Base-by-base conservation (phyloP, 2,113 vertebrate species). In the Marmota flaviventris region DNA sequence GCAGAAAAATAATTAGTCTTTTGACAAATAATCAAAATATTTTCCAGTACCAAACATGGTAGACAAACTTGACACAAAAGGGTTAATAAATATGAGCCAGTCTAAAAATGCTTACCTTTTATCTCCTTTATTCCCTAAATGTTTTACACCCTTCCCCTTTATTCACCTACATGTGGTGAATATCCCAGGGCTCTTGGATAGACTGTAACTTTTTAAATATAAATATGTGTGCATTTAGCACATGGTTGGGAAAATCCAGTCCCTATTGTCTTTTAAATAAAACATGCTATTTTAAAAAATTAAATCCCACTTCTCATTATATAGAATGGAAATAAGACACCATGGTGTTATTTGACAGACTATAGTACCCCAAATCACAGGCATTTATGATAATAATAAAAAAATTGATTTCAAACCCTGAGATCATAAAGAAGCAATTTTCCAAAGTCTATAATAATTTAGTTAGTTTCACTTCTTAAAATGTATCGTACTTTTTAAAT, bases 261-360 rank as follows among this genome's bases (percentile, higher is more conserved):
- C 6, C 22, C 32, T 86, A 61, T 84, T 81, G 45, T 9, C 13
- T 84, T 65, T 84, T 93, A 73, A 95, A 87, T 63, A 93, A 85
- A 94, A 65, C 17, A 61, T 51, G 6, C 3, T 90, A 32, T 27
- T 78, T 45, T 51, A 89, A 86, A 82, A 77, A 84, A 34, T 58
- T 37, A 34, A 65, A 58, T 81, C 14, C 83, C 10, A 39, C 3
- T 65, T 53, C 9, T 65, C 89, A 78, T 83, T 92, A 45, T 29
- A 39, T 6, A 58, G 11, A 93, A 53, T 73, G 51, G 9, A 96
- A 93, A 87, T 61, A 56, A 75, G 32, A 92, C 32, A 22, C 9
- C 20, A 4, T n/a, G 4, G 17, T 90, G 4, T 16, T 37, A 25
- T 13, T 17, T 84, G 58, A 24, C 48, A 94, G 65, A 93, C 83